These are phyloP conservation scores for Canis aureus DNA, from an alignment of 2,113 vertebrate genomes.

Conservation along the genomic window DNA sequence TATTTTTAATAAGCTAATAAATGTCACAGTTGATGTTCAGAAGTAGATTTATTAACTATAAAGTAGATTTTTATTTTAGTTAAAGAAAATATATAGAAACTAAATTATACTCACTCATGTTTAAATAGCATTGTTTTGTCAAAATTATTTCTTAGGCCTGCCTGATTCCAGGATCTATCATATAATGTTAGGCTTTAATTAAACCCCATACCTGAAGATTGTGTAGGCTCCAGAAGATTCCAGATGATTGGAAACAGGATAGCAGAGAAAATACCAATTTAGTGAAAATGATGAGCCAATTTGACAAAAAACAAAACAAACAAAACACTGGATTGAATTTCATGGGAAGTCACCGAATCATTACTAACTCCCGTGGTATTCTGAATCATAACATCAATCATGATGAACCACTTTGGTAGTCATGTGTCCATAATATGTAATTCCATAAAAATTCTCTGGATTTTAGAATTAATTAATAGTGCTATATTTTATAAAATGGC, in stretches of 20 bases:
- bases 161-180: not conserved
- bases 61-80: conserved; percentile 45
- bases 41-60: conserved; percentile 16
- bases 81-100: conserved; percentile 41
- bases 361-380: conserved; percentile 83
- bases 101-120: not conserved
- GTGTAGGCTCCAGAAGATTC: not conserved
- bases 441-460: conserved; percentile 86
- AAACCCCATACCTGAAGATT: conserved; percentile 52
- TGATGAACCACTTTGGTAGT: conserved; percentile 78
- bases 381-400: conserved; percentile 85
- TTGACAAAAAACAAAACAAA: not conserved
- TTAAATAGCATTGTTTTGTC: conserved; percentile 56
- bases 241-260: conserved; percentile 45
- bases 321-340: conserved; percentile 69
- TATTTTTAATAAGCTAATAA: conserved; percentile 40
- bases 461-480: conserved; percentile 87
- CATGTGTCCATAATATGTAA: conserved; percentile 85
- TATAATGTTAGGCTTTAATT: not conserved
- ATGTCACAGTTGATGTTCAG: conserved; percentile 33
- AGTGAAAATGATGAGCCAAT: conserved; percentile 57
- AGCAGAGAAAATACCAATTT: conserved; percentile 62
- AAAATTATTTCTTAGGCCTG: not conserved
- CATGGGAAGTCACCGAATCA: conserved; percentile 75
- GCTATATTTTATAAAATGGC: conserved; percentile 82